Conservation (phyloP, 2,113 vertebrate species). For the Riparia riparia region DNA sequence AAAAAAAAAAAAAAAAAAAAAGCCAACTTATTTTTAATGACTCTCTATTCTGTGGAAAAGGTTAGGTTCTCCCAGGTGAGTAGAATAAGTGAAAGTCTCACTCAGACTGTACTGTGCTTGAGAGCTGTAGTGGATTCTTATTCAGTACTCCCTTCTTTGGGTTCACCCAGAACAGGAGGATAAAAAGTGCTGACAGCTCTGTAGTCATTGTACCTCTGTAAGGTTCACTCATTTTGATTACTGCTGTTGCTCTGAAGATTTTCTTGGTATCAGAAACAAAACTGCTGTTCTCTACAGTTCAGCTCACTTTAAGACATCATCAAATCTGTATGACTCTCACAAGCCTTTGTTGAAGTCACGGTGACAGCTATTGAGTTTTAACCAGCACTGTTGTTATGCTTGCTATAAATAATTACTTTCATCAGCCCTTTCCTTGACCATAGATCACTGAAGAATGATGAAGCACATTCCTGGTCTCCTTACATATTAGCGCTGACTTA, state of each 20-base stretch:
- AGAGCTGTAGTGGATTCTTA: background rate
- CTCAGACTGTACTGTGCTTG: background rate
- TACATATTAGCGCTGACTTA: slow-evolving; percentile 33
- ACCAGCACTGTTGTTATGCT: slow-evolving; percentile 27
- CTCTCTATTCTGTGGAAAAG: background rate
- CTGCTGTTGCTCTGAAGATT: background rate
- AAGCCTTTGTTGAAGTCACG: slow-evolving; percentile 1
- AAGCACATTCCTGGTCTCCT: slow-evolving; percentile 34
- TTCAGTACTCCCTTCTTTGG: background rate
- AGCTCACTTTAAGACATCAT: slow-evolving; percentile 4
- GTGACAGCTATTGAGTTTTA: slow-evolving; percentile 24
- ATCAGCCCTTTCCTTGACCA: background rate
- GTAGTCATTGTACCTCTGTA: background rate
- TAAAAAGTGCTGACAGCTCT: background rate
- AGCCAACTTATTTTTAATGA: background rate
- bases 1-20: background rate
- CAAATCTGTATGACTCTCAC: background rate
- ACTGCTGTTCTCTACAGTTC: background rate
- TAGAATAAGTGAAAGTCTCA: background rate
- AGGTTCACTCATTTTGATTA: slow-evolving; percentile 36
- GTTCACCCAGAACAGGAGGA: background rate
- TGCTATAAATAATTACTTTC: slow-evolving; percentile 55
- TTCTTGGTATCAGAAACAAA: slow-evolving; percentile 21
- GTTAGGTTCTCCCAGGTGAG: background rate
- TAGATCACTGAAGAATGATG: slow-evolving; percentile 27